Conservation (phyloP, 1,140 invertebrate species). For the Planococcus citri region DNA sequence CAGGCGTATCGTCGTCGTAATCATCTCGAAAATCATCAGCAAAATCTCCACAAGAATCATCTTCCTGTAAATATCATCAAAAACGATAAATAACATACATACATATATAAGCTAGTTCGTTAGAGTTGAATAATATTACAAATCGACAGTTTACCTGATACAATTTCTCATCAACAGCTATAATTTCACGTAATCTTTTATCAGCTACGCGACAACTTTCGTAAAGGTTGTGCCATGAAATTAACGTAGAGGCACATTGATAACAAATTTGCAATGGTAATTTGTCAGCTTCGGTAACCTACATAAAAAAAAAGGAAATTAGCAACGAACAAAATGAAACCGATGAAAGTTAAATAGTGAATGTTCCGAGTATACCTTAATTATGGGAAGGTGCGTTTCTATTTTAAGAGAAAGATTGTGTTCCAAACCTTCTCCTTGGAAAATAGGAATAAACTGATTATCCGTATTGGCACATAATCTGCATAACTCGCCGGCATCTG, state of each 20-base stretch:
- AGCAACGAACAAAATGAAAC: background rate
- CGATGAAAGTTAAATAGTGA: background rate
- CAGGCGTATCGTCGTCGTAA: background rate
- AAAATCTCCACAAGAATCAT: background rate
- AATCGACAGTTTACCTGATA: background rate
- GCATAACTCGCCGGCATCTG: conserved; percentile 33
- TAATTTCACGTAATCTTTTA: conserved; percentile 33
- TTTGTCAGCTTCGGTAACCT: conserved; percentile 42
- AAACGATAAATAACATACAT: background rate
- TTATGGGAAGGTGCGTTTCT: conserved; percentile 43
- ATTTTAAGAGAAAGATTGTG: conserved; percentile 43
- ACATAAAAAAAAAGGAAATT: conserved; percentile 23
- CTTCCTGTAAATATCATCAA: background rate
- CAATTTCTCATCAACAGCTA: conserved; percentile 12
- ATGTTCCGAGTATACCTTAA: conserved; percentile 14
- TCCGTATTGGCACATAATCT: conserved; percentile 41
- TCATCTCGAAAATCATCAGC: background rate
- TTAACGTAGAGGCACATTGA: conserved; percentile 45
- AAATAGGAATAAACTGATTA: conserved; percentile 42
- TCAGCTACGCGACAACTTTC: conserved; percentile 43
- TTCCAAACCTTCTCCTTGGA: conserved; percentile 40
- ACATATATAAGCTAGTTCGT: too few relatives aligned
- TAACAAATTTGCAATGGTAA: conserved; percentile 48
- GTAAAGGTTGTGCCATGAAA: conserved; percentile 48
- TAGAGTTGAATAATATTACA: background rate